These are phyloP conservation scores for Sitta europaea DNA, from an alignment of 2,113 vertebrate genomes.

Conservation along the genomic window DNA sequence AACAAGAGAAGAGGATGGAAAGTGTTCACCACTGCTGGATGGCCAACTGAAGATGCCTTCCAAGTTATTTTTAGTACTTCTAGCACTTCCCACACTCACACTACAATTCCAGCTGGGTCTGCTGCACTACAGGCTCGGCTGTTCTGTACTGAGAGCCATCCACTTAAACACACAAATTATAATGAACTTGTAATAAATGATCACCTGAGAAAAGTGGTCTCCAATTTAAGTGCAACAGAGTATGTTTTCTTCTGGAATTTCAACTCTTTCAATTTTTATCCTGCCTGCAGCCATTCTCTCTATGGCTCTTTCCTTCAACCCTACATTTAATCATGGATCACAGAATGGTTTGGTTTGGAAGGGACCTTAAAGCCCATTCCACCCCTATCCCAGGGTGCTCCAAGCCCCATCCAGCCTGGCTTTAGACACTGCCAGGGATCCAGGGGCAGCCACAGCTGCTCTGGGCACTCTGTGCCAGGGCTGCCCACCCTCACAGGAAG, in stretches of 20 bases:
- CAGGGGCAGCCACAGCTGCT: background rate
- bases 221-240: background rate
- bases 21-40: background rate
- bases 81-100: background rate
- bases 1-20: background rate
- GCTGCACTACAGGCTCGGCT: background rate
- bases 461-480: background rate
- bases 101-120: background rate
- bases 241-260: background rate
- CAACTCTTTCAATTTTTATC: background rate
- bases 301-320: background rate
- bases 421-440: background rate
- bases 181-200: background rate
- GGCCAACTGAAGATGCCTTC: background rate
- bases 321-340: background rate
- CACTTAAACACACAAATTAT: background rate
- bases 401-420: background rate
- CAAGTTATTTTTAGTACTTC: background rate
- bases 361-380: fast-evolving
- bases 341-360: background rate
- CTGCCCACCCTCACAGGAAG: fast-evolving
- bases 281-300: background rate
- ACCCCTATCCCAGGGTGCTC: background rate
- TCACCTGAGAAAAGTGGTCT: background rate
- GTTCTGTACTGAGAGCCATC: background rate